These are phyloP conservation scores for Xiphophorus couchianus DNA, from an alignment of 2,113 vertebrate genomes.

Conservation along the genomic window DNA sequence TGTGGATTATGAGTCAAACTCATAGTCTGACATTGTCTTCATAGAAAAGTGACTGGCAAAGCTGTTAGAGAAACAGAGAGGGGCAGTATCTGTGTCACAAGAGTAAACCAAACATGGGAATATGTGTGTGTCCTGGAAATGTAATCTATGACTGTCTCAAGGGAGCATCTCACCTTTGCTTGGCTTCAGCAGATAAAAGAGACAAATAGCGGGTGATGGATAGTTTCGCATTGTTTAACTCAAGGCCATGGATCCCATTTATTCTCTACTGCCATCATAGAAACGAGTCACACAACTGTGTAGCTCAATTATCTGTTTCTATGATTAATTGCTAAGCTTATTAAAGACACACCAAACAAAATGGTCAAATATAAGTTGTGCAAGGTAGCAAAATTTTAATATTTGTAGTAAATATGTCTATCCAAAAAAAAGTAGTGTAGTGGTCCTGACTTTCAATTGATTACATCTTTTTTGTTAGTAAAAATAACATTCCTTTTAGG, in stretches of 20 bases:
- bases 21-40: slow-evolving; percentile 2
- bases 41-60: neutral
- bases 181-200: slow-evolving; percentile 24
- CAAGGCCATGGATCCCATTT: slow-evolving; percentile 3
- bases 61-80: too few relatives aligned
- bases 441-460: too few relatives aligned
- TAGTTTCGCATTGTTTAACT: slow-evolving; percentile 6
- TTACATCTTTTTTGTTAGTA: too few relatives aligned
- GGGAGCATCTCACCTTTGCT: slow-evolving; percentile 17
- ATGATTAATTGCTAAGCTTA: too few relatives aligned
- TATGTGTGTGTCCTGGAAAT: slow-evolving; percentile 33
- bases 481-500: too few relatives aligned
- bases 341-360: too few relatives aligned
- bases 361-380: too few relatives aligned
- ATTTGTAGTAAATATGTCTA: too few relatives aligned
- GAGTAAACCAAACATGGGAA: slow-evolving; percentile 32
- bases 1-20: slow-evolving; percentile 13
- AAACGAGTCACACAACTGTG: too few relatives aligned
- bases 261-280: neutral
- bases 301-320: too few relatives aligned
- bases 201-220: slow-evolving; percentile 28
- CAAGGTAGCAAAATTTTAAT: too few relatives aligned
- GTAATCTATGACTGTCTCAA: slow-evolving; percentile 30
- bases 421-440: too few relatives aligned
- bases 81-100: neutral